These are phyloP conservation scores for Bucorvus abyssinicus DNA, from an alignment of 2,797 vertebrate species.

Conservation along the genomic window DNA sequence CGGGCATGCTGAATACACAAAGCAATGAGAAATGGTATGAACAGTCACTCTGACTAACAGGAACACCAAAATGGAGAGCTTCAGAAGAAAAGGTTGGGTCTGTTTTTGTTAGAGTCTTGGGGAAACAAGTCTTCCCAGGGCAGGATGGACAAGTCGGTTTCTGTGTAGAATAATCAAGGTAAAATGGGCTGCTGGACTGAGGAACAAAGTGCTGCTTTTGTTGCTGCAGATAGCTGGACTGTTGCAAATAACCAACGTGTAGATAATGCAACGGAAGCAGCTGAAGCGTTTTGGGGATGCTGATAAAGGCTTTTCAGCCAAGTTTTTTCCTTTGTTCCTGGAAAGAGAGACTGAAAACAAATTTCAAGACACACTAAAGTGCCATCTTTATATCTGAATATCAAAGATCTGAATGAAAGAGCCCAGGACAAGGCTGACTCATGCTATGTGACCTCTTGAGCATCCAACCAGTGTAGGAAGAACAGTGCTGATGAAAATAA, in stretches of 20 bases:
- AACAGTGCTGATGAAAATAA: not conserved
- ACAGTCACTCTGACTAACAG: not conserved
- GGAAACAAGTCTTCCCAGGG: not conserved
- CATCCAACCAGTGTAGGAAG: constrained; percentile 28
- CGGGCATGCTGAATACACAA: not conserved
- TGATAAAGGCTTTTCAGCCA: not conserved
- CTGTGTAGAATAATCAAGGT: not conserved
- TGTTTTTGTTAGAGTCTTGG: not conserved
- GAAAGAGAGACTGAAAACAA: not conserved
- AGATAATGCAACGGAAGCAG: not conserved
- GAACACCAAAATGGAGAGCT: not conserved
- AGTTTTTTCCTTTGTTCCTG: not conserved
- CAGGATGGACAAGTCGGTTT: not conserved
- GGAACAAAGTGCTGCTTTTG: not conserved
- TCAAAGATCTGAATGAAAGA: not conserved
- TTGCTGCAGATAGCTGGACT: not conserved
- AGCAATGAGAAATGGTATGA: not conserved
- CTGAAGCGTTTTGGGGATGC: not conserved
- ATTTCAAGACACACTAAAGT: not conserved
- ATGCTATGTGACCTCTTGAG: not conserved
- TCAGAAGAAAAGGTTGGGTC: not conserved
- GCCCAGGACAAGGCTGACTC: not conserved
- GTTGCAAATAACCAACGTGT: not conserved
- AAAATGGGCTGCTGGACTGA: not conserved
- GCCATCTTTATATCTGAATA: not conserved